Conservation (phyloP, 2,113 vertebrate genomes). For the Brienomyrus brachyistius region DNA sequence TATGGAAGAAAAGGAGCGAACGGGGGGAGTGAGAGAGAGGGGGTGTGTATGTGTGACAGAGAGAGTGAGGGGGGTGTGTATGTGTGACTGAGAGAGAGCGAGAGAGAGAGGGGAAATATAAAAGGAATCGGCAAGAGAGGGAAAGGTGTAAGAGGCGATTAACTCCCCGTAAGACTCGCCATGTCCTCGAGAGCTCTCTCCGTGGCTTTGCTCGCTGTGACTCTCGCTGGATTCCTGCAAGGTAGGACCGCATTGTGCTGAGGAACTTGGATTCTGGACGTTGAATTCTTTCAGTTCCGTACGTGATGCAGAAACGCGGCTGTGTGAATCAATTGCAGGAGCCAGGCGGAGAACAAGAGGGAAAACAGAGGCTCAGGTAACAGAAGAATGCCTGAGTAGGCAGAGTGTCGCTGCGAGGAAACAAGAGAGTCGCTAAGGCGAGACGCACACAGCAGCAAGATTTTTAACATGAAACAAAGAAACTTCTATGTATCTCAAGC, state of each 20-base stretch:
- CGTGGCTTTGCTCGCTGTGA: constrained; percentile 55
- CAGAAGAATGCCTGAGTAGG: not conserved
- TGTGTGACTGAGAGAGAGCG: constrained; percentile 55
- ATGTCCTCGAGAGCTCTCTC: constrained; percentile 65
- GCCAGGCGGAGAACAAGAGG: constrained; percentile 31
- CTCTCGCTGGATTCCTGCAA: constrained; percentile 61
- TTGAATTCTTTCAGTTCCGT: constrained; percentile 13
- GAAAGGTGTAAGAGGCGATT: constrained; percentile 61
- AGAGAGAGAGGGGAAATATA: constrained; percentile 58
- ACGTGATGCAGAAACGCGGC: constrained; percentile 18
- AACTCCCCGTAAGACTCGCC: constrained; percentile 53
- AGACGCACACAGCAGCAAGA: not conserved
- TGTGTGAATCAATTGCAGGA: not conserved
- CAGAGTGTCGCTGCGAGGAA: not conserved
- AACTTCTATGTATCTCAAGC: not conserved
- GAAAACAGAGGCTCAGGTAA: constrained; percentile 10
- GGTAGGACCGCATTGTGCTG: constrained; percentile 51
- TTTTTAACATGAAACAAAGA: not conserved
- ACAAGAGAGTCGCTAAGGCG: not conserved
- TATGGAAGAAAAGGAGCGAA: constrained; percentile 33
- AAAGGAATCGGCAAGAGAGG: constrained; percentile 57
- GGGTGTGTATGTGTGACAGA: constrained; percentile 34
- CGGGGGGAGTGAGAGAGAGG: not conserved
- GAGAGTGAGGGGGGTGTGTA: not conserved
- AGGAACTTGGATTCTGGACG: constrained; percentile 3